Conservation (phyloP, 2,888 invertebrate genomes). For the Nephrotoma flavescens region DNA sequence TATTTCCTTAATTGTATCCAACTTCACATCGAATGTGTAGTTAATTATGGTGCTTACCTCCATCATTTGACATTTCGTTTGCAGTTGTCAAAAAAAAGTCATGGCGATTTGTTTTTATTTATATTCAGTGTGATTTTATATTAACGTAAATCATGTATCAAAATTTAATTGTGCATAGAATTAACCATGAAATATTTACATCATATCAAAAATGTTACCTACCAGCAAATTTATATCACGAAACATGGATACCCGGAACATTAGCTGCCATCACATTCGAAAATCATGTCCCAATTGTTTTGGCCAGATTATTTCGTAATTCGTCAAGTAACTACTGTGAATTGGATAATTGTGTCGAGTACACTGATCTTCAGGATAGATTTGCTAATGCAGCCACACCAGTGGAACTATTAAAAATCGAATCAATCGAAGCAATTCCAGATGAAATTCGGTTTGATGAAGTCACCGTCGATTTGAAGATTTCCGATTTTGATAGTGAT, state of each 20-base stretch:
- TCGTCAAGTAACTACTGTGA: conserved; percentile 17
- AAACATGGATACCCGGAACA: conserved; percentile 6
- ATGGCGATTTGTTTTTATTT: neutral
- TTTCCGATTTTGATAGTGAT: conserved; percentile 1
- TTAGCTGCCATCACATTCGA: conserved; percentile 18
- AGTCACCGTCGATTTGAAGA: conserved; percentile 6
- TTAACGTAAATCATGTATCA: neutral
- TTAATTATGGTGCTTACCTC: neutral
- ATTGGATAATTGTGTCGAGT: conserved; percentile 17
- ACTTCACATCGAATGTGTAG: neutral
- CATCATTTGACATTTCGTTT: neutral
- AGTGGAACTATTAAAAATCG: neutral
- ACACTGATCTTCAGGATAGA: neutral
- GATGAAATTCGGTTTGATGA: conserved; percentile 10
- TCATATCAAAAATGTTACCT: conserved; percentile 17
- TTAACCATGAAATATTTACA: neutral
- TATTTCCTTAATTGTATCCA: neutral
- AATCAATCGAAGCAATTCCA: conserved; percentile 5
- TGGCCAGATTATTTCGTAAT: conserved; percentile 17
- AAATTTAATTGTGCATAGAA: neutral
- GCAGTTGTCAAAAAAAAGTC: neutral
- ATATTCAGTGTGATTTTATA: neutral
- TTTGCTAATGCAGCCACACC: neutral
- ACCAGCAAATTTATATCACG: conserved; percentile 12
- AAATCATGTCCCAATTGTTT: conserved; percentile 11